Base-by-base conservation (phyloP, 1,140 invertebrate genomes). In the Bilobella aurantiaca region DNA sequence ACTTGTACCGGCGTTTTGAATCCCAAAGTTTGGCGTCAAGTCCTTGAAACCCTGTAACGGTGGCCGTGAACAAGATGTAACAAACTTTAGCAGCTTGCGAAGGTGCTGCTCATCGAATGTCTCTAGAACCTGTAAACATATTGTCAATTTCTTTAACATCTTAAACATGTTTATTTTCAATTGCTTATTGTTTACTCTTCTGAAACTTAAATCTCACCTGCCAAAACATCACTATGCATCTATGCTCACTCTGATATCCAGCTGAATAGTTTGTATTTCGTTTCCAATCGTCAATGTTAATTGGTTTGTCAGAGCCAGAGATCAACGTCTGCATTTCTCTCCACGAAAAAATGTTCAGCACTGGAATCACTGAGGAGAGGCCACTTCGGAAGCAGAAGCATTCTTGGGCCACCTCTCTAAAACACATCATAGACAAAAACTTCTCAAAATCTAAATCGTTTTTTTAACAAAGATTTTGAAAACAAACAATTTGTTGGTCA, bases 21-120 rank as follows among this genome's bases (percentile, higher is more conserved):
- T 71, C 63, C 73, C 80, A 62, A 72, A 72, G 14, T 69, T 69
- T 0, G 71, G 71, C 2, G 64, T 49, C 3, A 72, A 62, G 61
- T 72, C 92, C 84, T 95, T 97, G 75, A 98, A 98, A 18, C 96
- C 96, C 25, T 97, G 79, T n/a, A 98, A 79, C 2, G 96, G 96
- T n/a, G 94, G 93, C 71, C 93, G 78, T 0, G 94, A 97, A 74
- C 93, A 97, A 75, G 93, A 96, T 0, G 96, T 98, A 3, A 97
- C 93, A 82, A 98, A 98, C 78, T 96, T 96, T 0, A 98, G 78
- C 16, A 98, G 77, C 73, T 93, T 87, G 61, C 92, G 81, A 62
- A 88, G 86, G 75, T 96, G 88, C 28, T 84, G 80, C 77, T 96
- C 92, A 66, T 83, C 87, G 74, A 98, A 93, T 23, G 82, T 82